A percentile compares a stretch with the other conserved stretches of the same genome.
Evolutionary conservation across 1,140 invertebrate genomes (phyloP).

Genomic region (Whitmania pigra): DNA sequence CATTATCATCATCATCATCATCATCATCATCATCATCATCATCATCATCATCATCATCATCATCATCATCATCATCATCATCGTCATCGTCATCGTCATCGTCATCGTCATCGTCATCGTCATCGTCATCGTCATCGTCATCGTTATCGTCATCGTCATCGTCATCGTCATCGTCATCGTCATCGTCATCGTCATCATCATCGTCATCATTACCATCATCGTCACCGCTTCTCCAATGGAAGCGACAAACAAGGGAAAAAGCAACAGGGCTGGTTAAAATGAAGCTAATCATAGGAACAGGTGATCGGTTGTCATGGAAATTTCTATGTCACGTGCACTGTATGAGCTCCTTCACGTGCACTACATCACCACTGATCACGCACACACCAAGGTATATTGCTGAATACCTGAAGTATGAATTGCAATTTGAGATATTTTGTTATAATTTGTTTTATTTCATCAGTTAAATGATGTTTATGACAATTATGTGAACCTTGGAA

Average conservation of each 20-base stretch:
- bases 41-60: conserved; percentile 10
- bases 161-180: neutral
- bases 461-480: too few species aligned
- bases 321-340: too few species aligned
- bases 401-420: too few species aligned
- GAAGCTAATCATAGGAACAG: conserved; percentile 12
- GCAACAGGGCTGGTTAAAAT: neutral
- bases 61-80: conserved; percentile 7
- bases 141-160: neutral
- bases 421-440: too few species aligned
- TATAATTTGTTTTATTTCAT: too few species aligned
- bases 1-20: conserved; percentile 5
- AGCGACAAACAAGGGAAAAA: neutral
- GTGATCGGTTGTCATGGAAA: neutral
- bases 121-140: neutral
- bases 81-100: neutral
- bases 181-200: neutral
- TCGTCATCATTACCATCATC: neutral
- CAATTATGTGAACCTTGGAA: too few species aligned
- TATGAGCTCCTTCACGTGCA: too few species aligned
- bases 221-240: neutral
- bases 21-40: conserved; percentile 13
- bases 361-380: too few species aligned
- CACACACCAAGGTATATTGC: too few species aligned
- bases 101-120: neutral